Conservation (phyloP, 2,888 invertebrate species). For the Ectemnius continuus region DNA sequence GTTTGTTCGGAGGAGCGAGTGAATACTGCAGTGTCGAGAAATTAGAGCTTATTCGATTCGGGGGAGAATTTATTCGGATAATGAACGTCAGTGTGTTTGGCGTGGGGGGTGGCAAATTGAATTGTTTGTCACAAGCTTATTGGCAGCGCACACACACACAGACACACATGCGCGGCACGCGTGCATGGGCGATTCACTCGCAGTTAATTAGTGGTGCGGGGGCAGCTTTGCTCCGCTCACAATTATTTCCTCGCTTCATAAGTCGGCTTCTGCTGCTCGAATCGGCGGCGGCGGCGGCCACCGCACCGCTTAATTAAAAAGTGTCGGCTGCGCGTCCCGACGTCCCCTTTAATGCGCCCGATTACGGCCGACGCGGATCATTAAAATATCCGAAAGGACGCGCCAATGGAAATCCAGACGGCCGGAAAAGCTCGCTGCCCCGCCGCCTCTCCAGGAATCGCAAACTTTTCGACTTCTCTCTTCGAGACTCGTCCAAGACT, state of each 20-base stretch:
- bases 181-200: neutral
- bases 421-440: no score
- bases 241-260: constrained; percentile 32
- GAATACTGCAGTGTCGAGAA: no score
- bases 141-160: constrained; percentile 20
- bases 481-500: no score
- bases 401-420: no score
- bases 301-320: neutral
- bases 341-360: neutral
- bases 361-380: neutral
- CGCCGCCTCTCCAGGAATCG: neutral
- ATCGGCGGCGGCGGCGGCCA: neutral
- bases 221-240: constrained; percentile 24
- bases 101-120: constrained; percentile 38
- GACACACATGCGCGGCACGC: neutral
- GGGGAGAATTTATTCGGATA: constrained; percentile 24
- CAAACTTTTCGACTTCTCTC: neutral
- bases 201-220: constrained; percentile 43
- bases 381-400: neutral
- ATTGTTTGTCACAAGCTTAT: constrained; percentile 51
- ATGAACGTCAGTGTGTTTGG: constrained; percentile 15
- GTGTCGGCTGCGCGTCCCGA: neutral
- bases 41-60: constrained; percentile 16
- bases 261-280: neutral
- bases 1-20: no score